These are phyloP conservation scores for Ectemnius lituratus DNA, from an alignment of 2,888 invertebrate species.

Conservation along the genomic window DNA sequence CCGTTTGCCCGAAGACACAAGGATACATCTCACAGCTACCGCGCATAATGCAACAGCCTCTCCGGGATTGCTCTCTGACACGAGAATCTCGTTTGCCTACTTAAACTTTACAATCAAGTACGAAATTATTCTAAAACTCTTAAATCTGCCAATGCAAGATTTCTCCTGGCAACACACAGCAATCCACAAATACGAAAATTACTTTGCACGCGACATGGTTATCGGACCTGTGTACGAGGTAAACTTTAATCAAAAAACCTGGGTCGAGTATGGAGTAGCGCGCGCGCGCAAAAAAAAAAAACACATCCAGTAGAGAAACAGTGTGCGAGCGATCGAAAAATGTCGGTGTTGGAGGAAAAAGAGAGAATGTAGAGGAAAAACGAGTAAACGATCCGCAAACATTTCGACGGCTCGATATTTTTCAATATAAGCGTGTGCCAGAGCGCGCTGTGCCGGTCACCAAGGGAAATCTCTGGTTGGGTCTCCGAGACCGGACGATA, in stretches of 20 bases:
- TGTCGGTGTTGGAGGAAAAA: neutral
- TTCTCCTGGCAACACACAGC: neutral
- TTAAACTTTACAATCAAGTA: neutral
- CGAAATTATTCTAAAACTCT: no score
- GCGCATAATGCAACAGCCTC: conserved; percentile 54
- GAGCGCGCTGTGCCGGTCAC: conserved; percentile 64
- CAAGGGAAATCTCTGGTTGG: conserved; percentile 72
- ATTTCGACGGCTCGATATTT: conserved; percentile 69
- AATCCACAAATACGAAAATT: conserved; percentile 37
- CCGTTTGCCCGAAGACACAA: conserved; percentile 57
- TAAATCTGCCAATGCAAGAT: neutral
- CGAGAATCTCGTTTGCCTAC: conserved; percentile 37
- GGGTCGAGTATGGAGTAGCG: conserved; percentile 34
- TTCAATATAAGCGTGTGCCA: conserved; percentile 67
- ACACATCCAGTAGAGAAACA: conserved; percentile 45
- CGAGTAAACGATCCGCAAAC: conserved; percentile 62
- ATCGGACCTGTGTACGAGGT: conserved; percentile 46
- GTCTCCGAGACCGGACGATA: conserved; percentile 61
- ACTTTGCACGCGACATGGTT: conserved; percentile 53
- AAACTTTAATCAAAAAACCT: conserved; percentile 68
- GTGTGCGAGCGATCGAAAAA: conserved; percentile 36
- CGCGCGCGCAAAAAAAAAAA: no score
- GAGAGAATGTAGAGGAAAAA: conserved; percentile 22
- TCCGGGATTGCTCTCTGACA: conserved; percentile 32
- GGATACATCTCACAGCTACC: conserved; percentile 53